Evolutionary conservation across 1,140 invertebrate species (phyloP), one percentile per base, ranked within the genome.

Genomic region (Colletes gigas): DNA sequence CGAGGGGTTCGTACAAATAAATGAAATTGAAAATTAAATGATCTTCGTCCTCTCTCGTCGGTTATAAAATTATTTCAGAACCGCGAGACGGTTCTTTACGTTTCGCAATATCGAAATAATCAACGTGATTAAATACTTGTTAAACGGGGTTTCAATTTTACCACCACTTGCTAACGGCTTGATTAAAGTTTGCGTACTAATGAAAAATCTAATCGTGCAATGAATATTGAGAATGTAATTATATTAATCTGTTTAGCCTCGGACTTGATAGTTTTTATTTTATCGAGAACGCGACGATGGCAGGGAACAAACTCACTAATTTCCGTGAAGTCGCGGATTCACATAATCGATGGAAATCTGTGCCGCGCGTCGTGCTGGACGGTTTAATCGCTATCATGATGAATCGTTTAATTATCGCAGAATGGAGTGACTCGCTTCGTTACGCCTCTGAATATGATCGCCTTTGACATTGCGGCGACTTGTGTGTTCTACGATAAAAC

Each of bases 401-500:
- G 69, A 72, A 72, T 52, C 69, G 60, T 72, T 78, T 73, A 78
- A 78, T 78, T 78, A 72, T 72, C 69, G 19, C n/a, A 3, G 39
- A 21, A 72, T 55, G 39, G 68, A 73, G 54, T 21, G 60, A 65
- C 54, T 41, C 59, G 71, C 59, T 41, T 17, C 6, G 50, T 55
- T 19, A 41, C 59, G 15, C 41, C 39, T 55, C 47, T 21, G 47
- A 21, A 78, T 55, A 19, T 6, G 55, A 65, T 55, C 54, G 30
- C 15, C 50, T 60, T 62, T 72, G 44, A 47, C 44, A 47, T 47
- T 9, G 44, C 3, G 44, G 6, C 44, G 0, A 8, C 6, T 47
- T 47, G 44, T 6, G 44, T 8, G 44, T 9, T 9, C 30, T 30
- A 30, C 30, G 2, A 30, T 30, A 2, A 30, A 30, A 30, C n/a